Conservation (phyloP, 2,797 vertebrate species). For the Coluber constrictor region DNA sequence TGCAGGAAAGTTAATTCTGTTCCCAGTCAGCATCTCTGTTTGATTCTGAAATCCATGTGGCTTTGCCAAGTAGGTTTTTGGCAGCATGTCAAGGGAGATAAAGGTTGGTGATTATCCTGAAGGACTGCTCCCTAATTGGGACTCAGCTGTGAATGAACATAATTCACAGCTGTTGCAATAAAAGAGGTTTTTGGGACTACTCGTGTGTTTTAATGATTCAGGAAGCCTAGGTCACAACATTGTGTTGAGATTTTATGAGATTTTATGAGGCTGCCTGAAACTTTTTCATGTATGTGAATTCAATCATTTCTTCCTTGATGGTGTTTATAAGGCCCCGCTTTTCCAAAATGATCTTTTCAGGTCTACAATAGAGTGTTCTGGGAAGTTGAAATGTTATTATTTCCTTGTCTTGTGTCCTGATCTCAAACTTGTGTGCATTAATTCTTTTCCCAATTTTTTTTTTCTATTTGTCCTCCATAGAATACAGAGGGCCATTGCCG, state of each 20-base stretch:
- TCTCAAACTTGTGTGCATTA: background rate
- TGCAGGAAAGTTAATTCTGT: too few species aligned
- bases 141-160: too few species aligned
- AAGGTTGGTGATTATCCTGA: too few species aligned
- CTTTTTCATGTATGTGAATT: background rate
- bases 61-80: too few species aligned
- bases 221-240: too few species aligned
- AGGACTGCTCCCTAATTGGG: too few species aligned
- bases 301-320: background rate
- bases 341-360: background rate
- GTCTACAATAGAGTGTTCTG: background rate
- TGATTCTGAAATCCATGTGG: too few species aligned
- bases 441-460: background rate
- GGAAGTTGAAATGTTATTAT: background rate
- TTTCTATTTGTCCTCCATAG: background rate
- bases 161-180: too few species aligned
- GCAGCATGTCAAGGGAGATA: too few species aligned
- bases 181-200: too few species aligned
- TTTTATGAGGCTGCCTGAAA: background rate
- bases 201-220: too few species aligned
- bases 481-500: background rate
- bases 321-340: background rate
- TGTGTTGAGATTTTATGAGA: background rate
- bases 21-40: too few species aligned
- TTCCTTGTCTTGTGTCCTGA: background rate